Base-by-base conservation (phyloP, 92 coral and sea anemone genomes). In the Palythoa grandis region DNA sequence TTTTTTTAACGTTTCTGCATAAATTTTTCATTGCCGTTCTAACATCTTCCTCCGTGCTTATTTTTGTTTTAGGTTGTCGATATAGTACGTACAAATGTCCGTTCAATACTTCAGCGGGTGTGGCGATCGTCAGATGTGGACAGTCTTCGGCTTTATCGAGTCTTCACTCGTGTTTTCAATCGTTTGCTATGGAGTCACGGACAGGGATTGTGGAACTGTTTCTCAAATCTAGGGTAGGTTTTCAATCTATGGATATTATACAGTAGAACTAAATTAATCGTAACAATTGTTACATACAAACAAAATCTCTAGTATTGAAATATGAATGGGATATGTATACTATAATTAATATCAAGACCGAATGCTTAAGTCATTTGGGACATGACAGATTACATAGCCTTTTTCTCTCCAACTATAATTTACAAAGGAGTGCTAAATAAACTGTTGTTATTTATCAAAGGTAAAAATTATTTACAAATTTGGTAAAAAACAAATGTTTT, bases 201-300 rank as follows among this genome's bases (percentile, higher is more conserved):
- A 35, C 98, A 96, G 84, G 98, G 98, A 63, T 83, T 96, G 74
- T 96, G 98, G 98, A 96, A 94, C 89, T 96, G 98, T 87, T 96
- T 96, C 80, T 92, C 98, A 4, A 90, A 90, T 86, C 83, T 96
- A 25, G 98, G 98, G 98, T 95, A 80, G 63, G 95, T 74, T 40
- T 14, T 22, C 61, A 48, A 2, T 54, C 17, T 39, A 17, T 38
- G 24, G 53, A 16, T 7, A 52, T 7, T 67, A 67, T 14, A 29
- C 35, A 29, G 35, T 29, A 29, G 35, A 29, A n/a, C n/a, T n/a
- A n/a, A 29, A 29, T 29, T 0, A 29, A 0, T 29, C 35, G 35
- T 29, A 29, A 29, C 35, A 29, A 29, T 29, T 29, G 35, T 29
- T 29, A 29, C 1, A 29, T 29, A 1, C 35, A 29, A 29, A 29